Base-by-base conservation (phyloP, 2,797 vertebrate species). In the Syncerus caffer region DNA sequence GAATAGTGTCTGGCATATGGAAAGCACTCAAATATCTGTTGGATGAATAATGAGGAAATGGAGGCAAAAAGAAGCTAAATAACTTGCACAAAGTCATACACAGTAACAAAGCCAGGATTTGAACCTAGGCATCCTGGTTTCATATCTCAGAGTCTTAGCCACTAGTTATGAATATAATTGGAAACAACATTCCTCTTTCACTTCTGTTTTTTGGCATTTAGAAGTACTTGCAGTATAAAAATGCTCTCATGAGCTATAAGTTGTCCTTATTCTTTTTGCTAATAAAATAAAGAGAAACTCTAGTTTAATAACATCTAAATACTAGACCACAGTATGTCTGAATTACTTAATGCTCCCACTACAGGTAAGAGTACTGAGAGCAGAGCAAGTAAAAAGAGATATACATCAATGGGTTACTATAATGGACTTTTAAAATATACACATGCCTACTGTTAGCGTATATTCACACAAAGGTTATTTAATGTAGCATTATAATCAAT, bases 311-410 rank as follows among this genome's bases (percentile, higher is more conserved):
- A 85, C 55, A 91, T 47, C 85, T 21, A 78, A 67, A 84, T 34
- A 92, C 25, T 74, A 74, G 60, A 74, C 25, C 34, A 80, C 0
- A 34, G 13, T 57, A 60, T 71, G 23, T 88, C 55, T 78, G 47
- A 96, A 95, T 92, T 92, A 85, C 67, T 89, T 88, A 94, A 89
- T 83, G 76, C 16, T 96, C 34, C 57, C 29, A 60, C 15, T 78
- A 78, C 3, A 87, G 1, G 53, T 47, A 74, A 92, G 1, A 96
- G 57, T 92, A 95, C 29, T n/a, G 42, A 94, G 25, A 90, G 21
- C 31, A 89, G 42, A 92, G 23, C 71, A 92, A 50, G 34, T 57
- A 51, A 74, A 90, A 6, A 93, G 16, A 85, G 13, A 85, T 67
- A 67, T 1, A 95, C 2, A 53, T 78, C 53, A 90, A 79, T 12